phyloP scores from a whole-genome alignment of 2,113 vertebrate species.

The Heliornis fulica region DNA sequence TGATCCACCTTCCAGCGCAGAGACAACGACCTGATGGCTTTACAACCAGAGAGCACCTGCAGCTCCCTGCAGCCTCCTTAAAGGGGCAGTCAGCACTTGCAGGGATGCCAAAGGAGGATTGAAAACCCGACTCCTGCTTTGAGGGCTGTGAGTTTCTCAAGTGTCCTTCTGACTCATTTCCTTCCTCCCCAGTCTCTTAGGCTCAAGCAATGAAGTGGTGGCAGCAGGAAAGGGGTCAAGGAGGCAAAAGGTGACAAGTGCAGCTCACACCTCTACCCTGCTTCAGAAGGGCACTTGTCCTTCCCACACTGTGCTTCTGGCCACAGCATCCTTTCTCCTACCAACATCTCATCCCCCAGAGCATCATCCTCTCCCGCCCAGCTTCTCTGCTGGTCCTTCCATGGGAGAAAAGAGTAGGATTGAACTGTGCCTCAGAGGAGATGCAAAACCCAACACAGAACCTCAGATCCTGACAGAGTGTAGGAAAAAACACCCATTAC shows the following conservation, averaged over 20 bases:
- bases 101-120: neutral
- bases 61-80: neutral
- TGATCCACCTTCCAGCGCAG: neutral
- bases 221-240: neutral
- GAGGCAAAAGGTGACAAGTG: neutral
- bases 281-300: neutral
- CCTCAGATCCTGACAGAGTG: neutral
- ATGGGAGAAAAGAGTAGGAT: neutral
- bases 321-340: neutral
- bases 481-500: neutral
- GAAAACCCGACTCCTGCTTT: neutral
- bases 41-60: neutral
- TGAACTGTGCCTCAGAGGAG: accelerated
- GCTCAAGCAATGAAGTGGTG: neutral
- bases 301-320: neutral
- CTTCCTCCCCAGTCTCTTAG: neutral
- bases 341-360: neutral
- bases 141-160: neutral
- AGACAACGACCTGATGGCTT: neutral
- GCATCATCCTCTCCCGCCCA: neutral
- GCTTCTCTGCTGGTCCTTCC: neutral
- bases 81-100: accelerated
- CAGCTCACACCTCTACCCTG: neutral
- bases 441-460: neutral
- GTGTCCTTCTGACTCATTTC: neutral